Evolutionary conservation across 2,113 vertebrate species (phyloP).

Genomic region (Puntigrus tetrazona): DNA sequence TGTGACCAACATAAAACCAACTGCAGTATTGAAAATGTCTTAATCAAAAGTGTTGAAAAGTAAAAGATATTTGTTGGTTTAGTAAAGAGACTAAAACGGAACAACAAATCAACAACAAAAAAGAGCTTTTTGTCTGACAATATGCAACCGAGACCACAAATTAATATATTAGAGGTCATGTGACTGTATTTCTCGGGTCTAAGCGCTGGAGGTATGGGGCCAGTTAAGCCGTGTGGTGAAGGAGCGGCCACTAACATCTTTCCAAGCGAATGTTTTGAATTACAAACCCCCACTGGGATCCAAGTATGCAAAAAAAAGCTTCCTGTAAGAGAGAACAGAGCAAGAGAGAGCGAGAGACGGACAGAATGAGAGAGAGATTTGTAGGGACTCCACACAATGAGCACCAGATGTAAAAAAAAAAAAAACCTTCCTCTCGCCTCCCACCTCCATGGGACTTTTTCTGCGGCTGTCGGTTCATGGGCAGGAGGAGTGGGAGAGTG

Average conservation of each 20-base stretch:
- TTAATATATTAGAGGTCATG: conserved; percentile 31
- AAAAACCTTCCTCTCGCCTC: conserved; percentile 41
- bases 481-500: conserved; percentile 59
- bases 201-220: conserved; percentile 45
- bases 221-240: conserved; percentile 55
- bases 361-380: conserved; percentile 57
- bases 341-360: background rate
- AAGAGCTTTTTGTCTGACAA: conserved; percentile 7
- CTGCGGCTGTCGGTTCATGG: conserved; percentile 56
- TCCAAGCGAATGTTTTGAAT: conserved; percentile 82
- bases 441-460: conserved; percentile 55
- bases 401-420: conserved; percentile 72
- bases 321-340: conserved; percentile 64
- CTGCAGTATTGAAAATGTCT: background rate
- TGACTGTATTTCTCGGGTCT: conserved; percentile 50
- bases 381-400: conserved; percentile 76
- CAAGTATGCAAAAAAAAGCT: conserved; percentile 73
- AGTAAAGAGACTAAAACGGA: background rate
- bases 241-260: conserved; percentile 73
- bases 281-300: conserved; percentile 78
- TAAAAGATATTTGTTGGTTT: background rate
- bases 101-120: conserved; percentile 18
- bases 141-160: background rate
- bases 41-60: background rate
- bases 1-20: background rate